Evolutionary conservation across 2,797 vertebrate species (phyloP).

Genomic region (Microctenopoma lineatum): DNA sequence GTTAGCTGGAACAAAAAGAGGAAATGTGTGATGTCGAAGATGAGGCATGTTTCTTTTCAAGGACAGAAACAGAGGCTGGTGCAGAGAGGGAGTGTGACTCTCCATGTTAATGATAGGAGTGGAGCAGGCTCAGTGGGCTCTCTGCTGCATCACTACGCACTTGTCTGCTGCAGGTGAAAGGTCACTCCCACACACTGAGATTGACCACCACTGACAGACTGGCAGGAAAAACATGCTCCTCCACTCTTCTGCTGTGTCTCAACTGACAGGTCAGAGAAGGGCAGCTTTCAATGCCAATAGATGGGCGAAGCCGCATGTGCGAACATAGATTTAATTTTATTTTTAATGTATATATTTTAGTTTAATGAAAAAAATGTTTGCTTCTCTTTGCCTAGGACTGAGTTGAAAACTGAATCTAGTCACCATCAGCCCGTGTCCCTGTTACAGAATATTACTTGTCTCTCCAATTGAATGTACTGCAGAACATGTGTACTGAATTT

Average conservation of each 20-base stretch:
- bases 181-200: constrained; percentile 65
- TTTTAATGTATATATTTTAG: no score
- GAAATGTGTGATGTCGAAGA: constrained; percentile 29
- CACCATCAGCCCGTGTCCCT: not conserved
- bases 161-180: constrained; percentile 74
- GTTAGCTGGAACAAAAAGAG: constrained; percentile 26
- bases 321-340: no score
- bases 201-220: constrained; percentile 55
- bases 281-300: constrained; percentile 2
- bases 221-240: constrained; percentile 54
- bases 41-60: constrained; percentile 48
- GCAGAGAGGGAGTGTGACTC: constrained; percentile 71
- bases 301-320: not conserved
- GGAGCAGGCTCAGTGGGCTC: constrained; percentile 69
- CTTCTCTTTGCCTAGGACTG: not conserved
- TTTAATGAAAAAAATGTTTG: not conserved
- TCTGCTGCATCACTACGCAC: constrained; percentile 54
- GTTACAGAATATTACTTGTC: not conserved
- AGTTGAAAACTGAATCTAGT: not conserved
- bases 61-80: constrained; percentile 59
- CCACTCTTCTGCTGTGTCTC: constrained; percentile 18
- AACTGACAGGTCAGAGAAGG: constrained; percentile 20
- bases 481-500: constrained; percentile 7
- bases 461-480: not conserved
- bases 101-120: constrained; percentile 80